Evolutionary conservation across 2,113 vertebrate species (phyloP).

Genomic region (Cichladusa arquata): DNA sequence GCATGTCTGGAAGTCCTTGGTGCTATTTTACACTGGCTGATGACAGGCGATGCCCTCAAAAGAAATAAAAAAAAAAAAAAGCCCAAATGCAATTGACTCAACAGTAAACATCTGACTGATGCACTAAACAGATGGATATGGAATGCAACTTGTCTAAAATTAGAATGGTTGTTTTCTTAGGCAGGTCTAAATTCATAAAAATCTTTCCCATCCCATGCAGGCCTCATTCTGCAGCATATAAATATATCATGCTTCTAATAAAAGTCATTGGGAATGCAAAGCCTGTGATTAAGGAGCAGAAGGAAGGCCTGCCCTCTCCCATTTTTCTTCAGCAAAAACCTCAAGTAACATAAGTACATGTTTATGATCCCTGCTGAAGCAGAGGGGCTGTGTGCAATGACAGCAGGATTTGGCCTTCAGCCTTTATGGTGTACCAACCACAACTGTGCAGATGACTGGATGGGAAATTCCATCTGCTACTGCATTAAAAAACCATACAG

Average conservation of each 20-base stretch:
- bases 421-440: neutral
- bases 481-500: neutral
- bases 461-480: conserved; percentile 7
- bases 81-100: neutral
- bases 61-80: neutral
- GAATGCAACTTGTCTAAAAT: conserved; percentile 43
- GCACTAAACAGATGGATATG: conserved; percentile 19
- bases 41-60: neutral
- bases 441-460: neutral
- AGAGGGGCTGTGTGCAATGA: neutral
- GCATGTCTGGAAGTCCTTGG: neutral
- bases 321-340: neutral
- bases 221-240: conserved; percentile 1
- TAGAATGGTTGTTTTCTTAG: conserved; percentile 32
- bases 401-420: conserved; percentile 37
- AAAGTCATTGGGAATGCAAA: neutral
- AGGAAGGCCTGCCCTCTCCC: neutral
- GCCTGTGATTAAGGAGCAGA: neutral
- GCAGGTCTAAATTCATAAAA: conserved; percentile 16
- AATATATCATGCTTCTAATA: neutral
- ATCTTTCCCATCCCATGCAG: neutral
- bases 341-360: neutral
- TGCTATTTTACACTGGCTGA: neutral
- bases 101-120: conserved; percentile 9
- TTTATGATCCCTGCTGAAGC: neutral